These are phyloP conservation scores for Helogale parvula DNA, from an alignment of 2,113 vertebrate genomes.

Conservation along the genomic window DNA sequence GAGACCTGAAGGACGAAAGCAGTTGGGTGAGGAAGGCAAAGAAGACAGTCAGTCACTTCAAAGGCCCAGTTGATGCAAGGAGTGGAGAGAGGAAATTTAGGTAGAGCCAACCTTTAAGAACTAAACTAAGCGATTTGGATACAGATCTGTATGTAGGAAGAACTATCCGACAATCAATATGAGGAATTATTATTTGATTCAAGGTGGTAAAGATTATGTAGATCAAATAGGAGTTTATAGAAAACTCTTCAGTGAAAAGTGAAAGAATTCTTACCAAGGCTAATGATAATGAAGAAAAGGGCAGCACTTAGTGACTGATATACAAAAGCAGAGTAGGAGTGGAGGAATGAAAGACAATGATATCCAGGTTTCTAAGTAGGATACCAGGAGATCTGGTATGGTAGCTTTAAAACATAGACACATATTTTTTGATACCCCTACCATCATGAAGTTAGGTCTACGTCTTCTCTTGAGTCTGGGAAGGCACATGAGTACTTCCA, in stretches of 20 bases:
- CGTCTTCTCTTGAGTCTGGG: background rate
- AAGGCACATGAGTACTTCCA: background rate
- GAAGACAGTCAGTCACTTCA: background rate
- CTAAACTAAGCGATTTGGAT: conserved; percentile 4
- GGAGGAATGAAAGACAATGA: background rate
- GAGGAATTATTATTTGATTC: conserved; percentile 39
- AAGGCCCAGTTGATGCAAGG: background rate
- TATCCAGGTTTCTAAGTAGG: background rate
- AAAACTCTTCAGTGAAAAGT: background rate
- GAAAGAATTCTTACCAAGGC: conserved; percentile 29
- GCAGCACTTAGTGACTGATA: background rate
- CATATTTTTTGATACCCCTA: background rate
- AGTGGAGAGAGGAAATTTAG: background rate
- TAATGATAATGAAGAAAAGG: background rate
- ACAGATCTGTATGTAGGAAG: background rate
- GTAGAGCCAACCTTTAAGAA: background rate
- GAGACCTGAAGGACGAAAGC: background rate
- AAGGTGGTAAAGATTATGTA: background rate
- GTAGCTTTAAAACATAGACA: background rate
- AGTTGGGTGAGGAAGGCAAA: background rate
- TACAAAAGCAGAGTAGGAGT: background rate
- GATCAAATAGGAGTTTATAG: background rate
- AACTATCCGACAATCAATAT: background rate
- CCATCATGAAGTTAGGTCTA: background rate
- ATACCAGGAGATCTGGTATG: background rate